A percentile compares a stretch with the other conserved stretches of the same genome.
Evolutionary conservation across 2,888 invertebrate genomes (phyloP).

Genomic region (Pyrrhia umbra): DNA sequence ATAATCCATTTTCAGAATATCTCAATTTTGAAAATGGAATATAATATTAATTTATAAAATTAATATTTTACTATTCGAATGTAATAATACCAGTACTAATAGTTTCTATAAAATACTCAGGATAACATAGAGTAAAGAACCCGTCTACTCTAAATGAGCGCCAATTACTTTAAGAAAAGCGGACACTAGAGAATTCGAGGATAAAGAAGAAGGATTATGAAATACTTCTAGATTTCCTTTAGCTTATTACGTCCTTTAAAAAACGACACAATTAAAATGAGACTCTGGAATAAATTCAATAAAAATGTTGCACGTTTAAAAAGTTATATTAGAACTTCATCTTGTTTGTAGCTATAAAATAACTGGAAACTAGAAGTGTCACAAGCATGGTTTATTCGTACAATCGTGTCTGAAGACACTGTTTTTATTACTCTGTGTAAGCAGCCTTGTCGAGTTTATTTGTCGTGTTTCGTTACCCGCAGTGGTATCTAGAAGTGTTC

Average conservation of each 20-base stretch:
- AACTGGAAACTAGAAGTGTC: conserved; percentile 30
- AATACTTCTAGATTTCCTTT: conserved; percentile 43
- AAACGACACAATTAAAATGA: conserved; percentile 32
- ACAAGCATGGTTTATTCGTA: conserved; percentile 47
- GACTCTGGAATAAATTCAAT: conserved; percentile 37
- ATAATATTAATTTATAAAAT: too few species aligned
- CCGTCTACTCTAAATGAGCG: conserved; percentile 43
- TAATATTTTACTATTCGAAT: background rate
- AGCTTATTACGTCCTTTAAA: conserved; percentile 34
- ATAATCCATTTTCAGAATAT: too few species aligned
- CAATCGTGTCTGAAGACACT: conserved; percentile 31
- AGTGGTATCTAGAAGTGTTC: conserved; percentile 17
- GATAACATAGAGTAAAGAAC: conserved; percentile 24
- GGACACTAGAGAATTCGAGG: conserved; percentile 27
- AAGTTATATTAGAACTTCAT: conserved; percentile 28
- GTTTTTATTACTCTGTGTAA: conserved; percentile 53
- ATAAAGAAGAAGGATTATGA: conserved; percentile 37
- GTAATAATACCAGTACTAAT: conserved; percentile 5
- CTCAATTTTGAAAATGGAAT: too few species aligned
- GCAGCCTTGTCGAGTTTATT: conserved; percentile 45
- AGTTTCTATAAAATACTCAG: conserved; percentile 26
- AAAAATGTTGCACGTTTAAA: conserved; percentile 40
- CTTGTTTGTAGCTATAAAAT: conserved; percentile 31
- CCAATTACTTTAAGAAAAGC: conserved; percentile 49
- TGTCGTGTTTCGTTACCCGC: conserved; percentile 30